A percentile compares a stretch with the other conserved stretches of the same genome.
Conservation (phyloP, 2,797 vertebrate genomes). For the Tapirus indicus region DNA sequence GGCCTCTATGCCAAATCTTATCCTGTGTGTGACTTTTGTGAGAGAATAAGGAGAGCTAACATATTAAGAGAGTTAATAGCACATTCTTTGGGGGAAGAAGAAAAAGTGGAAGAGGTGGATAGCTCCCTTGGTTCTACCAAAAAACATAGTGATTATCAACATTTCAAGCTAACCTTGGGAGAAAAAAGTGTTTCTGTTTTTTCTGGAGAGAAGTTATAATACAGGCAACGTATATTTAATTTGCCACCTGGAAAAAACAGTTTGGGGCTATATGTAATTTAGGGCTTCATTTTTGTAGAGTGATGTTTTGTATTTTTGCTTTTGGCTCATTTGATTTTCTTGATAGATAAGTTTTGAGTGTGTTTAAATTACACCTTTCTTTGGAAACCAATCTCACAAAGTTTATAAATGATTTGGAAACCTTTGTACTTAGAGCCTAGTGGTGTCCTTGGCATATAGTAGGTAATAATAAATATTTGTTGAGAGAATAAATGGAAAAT, state of each 20-base stretch:
- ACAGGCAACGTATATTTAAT: constrained; percentile 9
- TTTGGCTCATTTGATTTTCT: constrained; percentile 49
- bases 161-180: constrained; percentile 43
- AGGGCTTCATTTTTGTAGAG: constrained; percentile 45
- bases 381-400: constrained; percentile 42
- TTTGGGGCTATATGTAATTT: constrained; percentile 39
- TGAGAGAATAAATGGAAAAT: constrained; percentile 60
- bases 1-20: constrained; percentile 57
- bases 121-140: constrained; percentile 10
- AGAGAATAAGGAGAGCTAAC: constrained; percentile 64
- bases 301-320: constrained; percentile 59
- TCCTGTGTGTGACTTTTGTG: constrained; percentile 61
- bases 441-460: constrained; percentile 7
- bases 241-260: constrained; percentile 16
- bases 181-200: constrained; percentile 53
- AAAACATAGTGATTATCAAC: constrained; percentile 8
- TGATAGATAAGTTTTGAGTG: constrained; percentile 48
- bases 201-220: constrained; percentile 50
- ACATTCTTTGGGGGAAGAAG: background rate
- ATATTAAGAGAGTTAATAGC: constrained; percentile 28
- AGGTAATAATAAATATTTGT: constrained; percentile 35
- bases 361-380: constrained; percentile 59
- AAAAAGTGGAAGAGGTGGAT: constrained; percentile 10
- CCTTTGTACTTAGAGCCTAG: constrained; percentile 1
- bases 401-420: constrained; percentile 52